Conservation (phyloP, 2,888 invertebrate species). For the Proisotoma minuta region DNA sequence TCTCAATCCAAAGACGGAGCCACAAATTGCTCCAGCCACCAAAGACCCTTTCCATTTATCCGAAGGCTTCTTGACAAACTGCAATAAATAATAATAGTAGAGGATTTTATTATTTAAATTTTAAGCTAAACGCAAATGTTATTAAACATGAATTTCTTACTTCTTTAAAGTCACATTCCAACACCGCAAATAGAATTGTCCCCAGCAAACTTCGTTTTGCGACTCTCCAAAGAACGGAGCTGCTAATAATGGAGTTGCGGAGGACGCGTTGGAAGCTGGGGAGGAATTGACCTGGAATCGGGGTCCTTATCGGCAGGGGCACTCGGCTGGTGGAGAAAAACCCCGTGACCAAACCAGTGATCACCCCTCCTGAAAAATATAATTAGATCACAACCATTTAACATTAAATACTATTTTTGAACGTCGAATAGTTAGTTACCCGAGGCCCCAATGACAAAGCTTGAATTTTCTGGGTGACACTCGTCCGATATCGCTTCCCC, state of each 20-base stretch:
- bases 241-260: constrained; percentile 22
- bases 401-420: neutral
- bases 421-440: constrained; percentile 15
- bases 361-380: constrained; percentile 17
- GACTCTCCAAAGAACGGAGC: constrained; percentile 25
- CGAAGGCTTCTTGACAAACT: constrained; percentile 27
- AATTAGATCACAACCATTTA: neutral
- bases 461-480: constrained; percentile 26
- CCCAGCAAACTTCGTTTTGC: constrained; percentile 24
- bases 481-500: constrained; percentile 27
- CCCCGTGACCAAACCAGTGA: constrained; percentile 21
- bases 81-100: no score
- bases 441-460: constrained; percentile 25
- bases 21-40: constrained; percentile 30
- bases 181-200: constrained; percentile 27
- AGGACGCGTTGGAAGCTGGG: constrained; percentile 10
- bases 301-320: constrained; percentile 20
- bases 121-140: no score
- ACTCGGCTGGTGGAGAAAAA: constrained; percentile 28
- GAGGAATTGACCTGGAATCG: constrained; percentile 12
- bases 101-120: no score
- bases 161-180: constrained; percentile 37
- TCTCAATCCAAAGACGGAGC: constrained; percentile 28
- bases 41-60: constrained; percentile 31
- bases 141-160: no score